Percentiles rank a stretch among this genome's conserved stretches.
Conservation (phyloP, 1,140 invertebrate species). For the Drosophila watanabei region DNA sequence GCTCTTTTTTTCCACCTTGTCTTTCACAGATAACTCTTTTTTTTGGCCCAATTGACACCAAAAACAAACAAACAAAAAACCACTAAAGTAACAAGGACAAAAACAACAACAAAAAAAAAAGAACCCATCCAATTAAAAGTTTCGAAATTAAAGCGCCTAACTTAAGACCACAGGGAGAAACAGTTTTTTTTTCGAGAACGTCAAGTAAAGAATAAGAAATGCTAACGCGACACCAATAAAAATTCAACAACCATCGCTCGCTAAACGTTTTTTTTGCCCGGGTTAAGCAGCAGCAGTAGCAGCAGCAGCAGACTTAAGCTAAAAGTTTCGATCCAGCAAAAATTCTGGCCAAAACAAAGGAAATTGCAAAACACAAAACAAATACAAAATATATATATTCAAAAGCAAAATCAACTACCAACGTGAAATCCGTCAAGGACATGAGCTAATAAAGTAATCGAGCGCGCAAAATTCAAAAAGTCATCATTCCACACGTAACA, state of each 20-base stretch:
- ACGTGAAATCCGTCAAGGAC: conserved; percentile 47
- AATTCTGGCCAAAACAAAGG: not conserved
- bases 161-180: conserved; percentile 4
- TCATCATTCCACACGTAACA: conserved; percentile 40
- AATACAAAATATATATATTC: not conserved
- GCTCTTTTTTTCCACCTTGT: conserved; percentile 25
- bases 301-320: conserved; percentile 11
- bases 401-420: conserved; percentile 1
- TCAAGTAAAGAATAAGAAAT: conserved; percentile 21
- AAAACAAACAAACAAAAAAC: conserved; percentile 42
- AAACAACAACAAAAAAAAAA: conserved; percentile 39
- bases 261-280: conserved; percentile 23
- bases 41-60: conserved; percentile 76
- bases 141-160: conserved; percentile 30
- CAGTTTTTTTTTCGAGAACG: conserved; percentile 19
- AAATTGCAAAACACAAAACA: no score
- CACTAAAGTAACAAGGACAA: conserved; percentile 31
- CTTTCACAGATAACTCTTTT: conserved; percentile 64
- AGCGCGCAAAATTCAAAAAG: conserved; percentile 53
- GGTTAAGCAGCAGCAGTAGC: conserved; percentile 3
- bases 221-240: conserved; percentile 28
- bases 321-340: conserved; percentile 23
- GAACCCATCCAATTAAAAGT: conserved; percentile 18
- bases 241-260: conserved; percentile 23
- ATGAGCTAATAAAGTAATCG: conserved; percentile 54